phyloP scores from a whole-genome alignment of 1,140 invertebrate genomes.

The Drosophila parabipectinata region DNA sequence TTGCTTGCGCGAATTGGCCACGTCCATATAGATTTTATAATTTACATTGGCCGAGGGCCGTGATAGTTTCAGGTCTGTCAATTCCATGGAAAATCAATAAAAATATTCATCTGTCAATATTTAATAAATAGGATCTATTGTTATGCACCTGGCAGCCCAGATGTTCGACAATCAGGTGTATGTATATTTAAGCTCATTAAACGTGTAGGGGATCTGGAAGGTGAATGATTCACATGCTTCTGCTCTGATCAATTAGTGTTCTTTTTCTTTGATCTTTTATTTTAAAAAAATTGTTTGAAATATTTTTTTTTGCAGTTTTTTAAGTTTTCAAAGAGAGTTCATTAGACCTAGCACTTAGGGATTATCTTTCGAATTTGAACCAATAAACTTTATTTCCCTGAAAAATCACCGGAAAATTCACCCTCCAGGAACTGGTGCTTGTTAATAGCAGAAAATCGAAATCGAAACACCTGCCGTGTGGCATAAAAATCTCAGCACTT shows the following conservation, averaged over 20 bases:
- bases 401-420: constrained; percentile 10
- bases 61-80: constrained; percentile 20
- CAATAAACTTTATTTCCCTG: constrained; percentile 24
- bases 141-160: constrained; percentile 2
- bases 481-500: constrained; percentile 62
- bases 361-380: constrained; percentile 14
- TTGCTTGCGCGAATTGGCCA: constrained; percentile 66
- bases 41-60: constrained; percentile 60
- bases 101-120: constrained; percentile 31
- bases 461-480: constrained; percentile 49
- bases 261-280: constrained; percentile 4
- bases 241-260: not conserved
- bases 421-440: constrained; percentile 23
- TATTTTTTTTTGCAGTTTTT: not conserved
- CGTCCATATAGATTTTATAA: constrained; percentile 47
- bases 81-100: constrained; percentile 51
- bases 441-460: constrained; percentile 29
- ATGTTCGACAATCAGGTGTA: constrained; percentile 10
- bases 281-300: not conserved
- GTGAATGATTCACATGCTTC: not conserved
- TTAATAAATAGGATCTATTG: constrained; percentile 38
- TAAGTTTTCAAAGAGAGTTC: constrained; percentile 2
- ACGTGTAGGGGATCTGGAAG: no score
- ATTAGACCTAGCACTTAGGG: constrained; percentile 21
- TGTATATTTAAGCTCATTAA: not conserved